These are phyloP conservation scores for Sceliomorpha sp. DNA, from an alignment of 2,888 invertebrate species.

Conservation along the genomic window DNA sequence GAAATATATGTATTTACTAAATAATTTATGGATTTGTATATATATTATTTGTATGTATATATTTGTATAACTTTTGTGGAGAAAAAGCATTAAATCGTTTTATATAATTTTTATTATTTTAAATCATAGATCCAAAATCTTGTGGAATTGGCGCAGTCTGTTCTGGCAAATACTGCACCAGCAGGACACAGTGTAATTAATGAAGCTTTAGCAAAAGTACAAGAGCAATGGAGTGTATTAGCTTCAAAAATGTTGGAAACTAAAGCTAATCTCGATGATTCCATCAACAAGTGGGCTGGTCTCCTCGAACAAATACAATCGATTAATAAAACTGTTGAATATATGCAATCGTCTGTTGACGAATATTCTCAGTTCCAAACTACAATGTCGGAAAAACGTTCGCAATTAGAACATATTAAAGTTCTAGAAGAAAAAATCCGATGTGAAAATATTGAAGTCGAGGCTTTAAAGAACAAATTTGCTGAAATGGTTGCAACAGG, in stretches of 20 bases:
- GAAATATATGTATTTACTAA: neutral
- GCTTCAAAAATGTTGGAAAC: constrained; percentile 94
- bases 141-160: constrained; percentile 94
- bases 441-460: constrained; percentile 94
- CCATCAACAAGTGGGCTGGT: constrained; percentile 94
- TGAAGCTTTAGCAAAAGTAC: constrained; percentile 89
- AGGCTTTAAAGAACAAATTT: constrained; percentile 90
- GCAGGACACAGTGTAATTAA: constrained; percentile 93
- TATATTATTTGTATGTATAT: too few relatives aligned
- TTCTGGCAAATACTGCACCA: constrained; percentile 94
- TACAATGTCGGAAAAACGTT: constrained; percentile 92
- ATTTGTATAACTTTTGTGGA: too few relatives aligned
- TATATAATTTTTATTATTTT: constrained; percentile 15
- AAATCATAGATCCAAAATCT: constrained; percentile 86
- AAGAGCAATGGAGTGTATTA: constrained; percentile 94
- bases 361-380: constrained; percentile 89
- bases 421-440: constrained; percentile 92
- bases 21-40: neutral
- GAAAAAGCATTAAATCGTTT: too few relatives aligned
- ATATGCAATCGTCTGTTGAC: constrained; percentile 87
- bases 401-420: constrained; percentile 92
- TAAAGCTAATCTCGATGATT: constrained; percentile 92
- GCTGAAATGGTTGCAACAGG: constrained; percentile 92
- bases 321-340: constrained; percentile 90
- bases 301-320: constrained; percentile 93